phyloP scores from a whole-genome alignment of 64 coral and sea anemone genomes.

The Pocillopora damicornis region DNA sequence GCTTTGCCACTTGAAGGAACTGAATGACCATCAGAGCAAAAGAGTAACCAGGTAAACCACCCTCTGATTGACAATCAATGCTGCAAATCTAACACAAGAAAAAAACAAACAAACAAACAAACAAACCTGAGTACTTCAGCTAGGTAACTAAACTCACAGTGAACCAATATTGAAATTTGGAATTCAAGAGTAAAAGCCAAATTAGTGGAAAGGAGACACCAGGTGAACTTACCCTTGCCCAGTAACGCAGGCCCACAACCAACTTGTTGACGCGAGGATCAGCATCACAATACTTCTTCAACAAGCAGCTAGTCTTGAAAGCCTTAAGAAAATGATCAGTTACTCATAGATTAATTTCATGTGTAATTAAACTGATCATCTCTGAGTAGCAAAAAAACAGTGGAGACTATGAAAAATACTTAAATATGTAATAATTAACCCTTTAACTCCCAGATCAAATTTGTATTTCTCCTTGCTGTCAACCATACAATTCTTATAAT shows the following conservation, averaged over 20 bases:
- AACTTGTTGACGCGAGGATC: slow-evolving; percentile 55
- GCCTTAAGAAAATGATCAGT: slow-evolving; percentile 37
- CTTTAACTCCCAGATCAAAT: no score
- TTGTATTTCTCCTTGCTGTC: no score
- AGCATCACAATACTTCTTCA: slow-evolving; percentile 65
- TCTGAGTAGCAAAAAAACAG: background rate
- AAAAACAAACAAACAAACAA: background rate
- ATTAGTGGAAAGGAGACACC: background rate
- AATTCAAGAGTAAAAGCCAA: background rate
- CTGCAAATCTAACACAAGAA: slow-evolving; percentile 44
- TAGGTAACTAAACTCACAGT: background rate
- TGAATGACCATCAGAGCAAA: slow-evolving; percentile 81
- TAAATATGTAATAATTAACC: no score
- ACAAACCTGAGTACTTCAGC: background rate
- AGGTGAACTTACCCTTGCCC: slow-evolving; percentile 70
- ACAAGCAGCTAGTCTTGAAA: slow-evolving; percentile 53
- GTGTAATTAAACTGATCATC: background rate
- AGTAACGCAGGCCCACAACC: slow-evolving; percentile 69
- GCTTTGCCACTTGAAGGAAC: slow-evolving; percentile 65
- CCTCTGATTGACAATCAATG: slow-evolving; percentile 67
- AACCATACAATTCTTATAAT: no score
- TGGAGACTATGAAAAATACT: no score
- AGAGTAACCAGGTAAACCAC: slow-evolving; percentile 66
- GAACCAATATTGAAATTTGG: background rate
- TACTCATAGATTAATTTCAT: background rate